Evolutionary conservation across 2,113 vertebrate species (phyloP), one percentile per base, ranked within the genome.

Genomic region (Poicephalus gulielmi): DNA sequence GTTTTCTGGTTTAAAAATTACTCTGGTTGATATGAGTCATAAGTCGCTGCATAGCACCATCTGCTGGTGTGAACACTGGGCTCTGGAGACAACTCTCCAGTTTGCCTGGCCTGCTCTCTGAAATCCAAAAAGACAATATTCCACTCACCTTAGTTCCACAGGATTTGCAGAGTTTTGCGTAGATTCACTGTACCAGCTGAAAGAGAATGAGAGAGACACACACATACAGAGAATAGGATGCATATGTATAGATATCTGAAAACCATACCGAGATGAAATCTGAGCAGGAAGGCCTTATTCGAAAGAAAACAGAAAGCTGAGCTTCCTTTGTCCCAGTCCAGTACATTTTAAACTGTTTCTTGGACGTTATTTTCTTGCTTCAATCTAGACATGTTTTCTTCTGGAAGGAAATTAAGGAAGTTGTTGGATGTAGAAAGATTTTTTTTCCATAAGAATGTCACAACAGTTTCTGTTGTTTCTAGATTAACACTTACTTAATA

Each of bases 21-120:
- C 75, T 52, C 8, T 19, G 6, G 19, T 24, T 7, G 92, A 28
- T 43, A 8, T 2, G 27, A 91, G 43, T 83, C 95, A 98, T 98
- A 97, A 81, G 67, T 92, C 88, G 98, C 98, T 84, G 86, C 95
- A 41, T 92, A 98, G 97, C 98, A 90, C 98, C 98, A 98, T 95
- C 98, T 98, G 97, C 98, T 97, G 98, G 97, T 14, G 20, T 2
- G 7, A 68, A 2, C 43, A 8, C 13, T 4, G 50, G 19, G 4
- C 13, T 17, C 3, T 11, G 71, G 27, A 44, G 44, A 64, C 20
- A 27, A 5, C 30, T 2, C 0, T 6, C 53, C 70, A 2, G 4
- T 4, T 17, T 37, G 25, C 47, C 52, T 5, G 20, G 8, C 0
- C 0, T 7, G 7, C 3, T 22, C 39, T 8, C 28, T 1, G n/a